phyloP scores from a whole-genome alignment of 1,140 invertebrate species.

The Trichonephila clavipes region DNA sequence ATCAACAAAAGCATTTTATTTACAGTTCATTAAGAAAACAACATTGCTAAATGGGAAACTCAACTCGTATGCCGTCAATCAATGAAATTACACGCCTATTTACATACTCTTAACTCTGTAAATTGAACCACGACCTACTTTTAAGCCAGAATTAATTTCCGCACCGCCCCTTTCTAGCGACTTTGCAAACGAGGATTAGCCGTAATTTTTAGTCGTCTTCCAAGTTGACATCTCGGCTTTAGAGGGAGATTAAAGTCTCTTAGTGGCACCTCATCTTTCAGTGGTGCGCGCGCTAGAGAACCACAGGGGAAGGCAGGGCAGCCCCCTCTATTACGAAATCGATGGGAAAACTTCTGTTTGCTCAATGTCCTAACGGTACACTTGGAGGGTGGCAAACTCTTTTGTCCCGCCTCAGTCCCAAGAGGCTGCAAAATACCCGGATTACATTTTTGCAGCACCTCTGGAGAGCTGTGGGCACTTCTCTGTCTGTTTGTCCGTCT shows the following conservation, averaged over 20 bases:
- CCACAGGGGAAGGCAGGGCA: neutral
- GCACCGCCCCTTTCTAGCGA: neutral
- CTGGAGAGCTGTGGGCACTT: conserved; percentile 51
- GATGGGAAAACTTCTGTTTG: conserved; percentile 74
- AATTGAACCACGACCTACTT: conserved; percentile 23
- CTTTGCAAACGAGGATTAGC: conserved; percentile 49
- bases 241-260: conserved; percentile 71
- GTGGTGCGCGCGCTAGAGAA: neutral
- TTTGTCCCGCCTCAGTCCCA: conserved; percentile 56
- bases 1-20: no score
- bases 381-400: conserved; percentile 51
- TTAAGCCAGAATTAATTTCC: conserved; percentile 29
- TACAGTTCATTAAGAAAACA: no score
- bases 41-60: no score
- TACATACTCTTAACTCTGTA: neutral
- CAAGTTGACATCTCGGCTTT: conserved; percentile 72
- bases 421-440: conserved; percentile 70
- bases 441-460: conserved; percentile 60
- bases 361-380: conserved; percentile 69
- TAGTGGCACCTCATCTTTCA: conserved; percentile 70
- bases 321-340: conserved; percentile 61
- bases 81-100: no score
- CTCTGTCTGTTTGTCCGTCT: conserved; percentile 64
- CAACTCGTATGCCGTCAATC: no score
- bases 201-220: conserved; percentile 72